Evolutionary conservation across 37 sponge, comb jelly and placozoan genomes (phyloP).

Genomic region (Dysidea cf. avara): DNA sequence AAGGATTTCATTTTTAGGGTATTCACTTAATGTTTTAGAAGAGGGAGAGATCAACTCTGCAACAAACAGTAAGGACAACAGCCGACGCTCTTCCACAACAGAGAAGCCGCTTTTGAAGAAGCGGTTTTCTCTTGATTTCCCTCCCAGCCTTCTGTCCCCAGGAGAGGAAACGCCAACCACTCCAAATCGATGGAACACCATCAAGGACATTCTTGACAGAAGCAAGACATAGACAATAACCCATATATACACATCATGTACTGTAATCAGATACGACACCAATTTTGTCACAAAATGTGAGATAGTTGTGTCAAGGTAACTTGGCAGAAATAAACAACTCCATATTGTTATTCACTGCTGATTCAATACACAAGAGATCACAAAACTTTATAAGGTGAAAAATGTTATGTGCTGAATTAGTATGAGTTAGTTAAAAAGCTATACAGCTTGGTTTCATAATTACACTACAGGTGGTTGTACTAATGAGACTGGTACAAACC

Average conservation of each 20-base stretch:
- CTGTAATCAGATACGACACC: too few relatives aligned
- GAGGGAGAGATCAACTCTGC: constrained; percentile 8
- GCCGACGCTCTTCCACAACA: background rate
- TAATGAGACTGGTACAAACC: constrained; percentile 65
- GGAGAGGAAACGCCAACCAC: constrained; percentile 10
- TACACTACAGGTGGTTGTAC: constrained; percentile 71
- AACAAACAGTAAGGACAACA: too few relatives aligned
- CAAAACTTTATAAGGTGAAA: too few relatives aligned
- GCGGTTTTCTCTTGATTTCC: constrained; percentile 63
- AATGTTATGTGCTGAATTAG: too few relatives aligned
- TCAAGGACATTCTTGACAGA: constrained; percentile 45
- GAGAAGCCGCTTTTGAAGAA: background rate
- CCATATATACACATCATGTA: too few relatives aligned
- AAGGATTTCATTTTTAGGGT: too few relatives aligned
- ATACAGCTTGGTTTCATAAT: background rate
- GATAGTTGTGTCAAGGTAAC: too few relatives aligned
- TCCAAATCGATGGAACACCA: constrained; percentile 43
- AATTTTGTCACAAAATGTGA: too few relatives aligned
- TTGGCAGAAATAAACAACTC: too few relatives aligned
- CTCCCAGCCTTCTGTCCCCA: constrained; percentile 51
- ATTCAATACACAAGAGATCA: too few relatives aligned
- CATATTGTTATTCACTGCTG: too few relatives aligned
- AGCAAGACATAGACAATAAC: background rate
- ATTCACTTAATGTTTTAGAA: background rate
- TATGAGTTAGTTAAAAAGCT: background rate